Base-by-base conservation (phyloP, 2,113 vertebrate genomes). In the Passerina amoena region DNA sequence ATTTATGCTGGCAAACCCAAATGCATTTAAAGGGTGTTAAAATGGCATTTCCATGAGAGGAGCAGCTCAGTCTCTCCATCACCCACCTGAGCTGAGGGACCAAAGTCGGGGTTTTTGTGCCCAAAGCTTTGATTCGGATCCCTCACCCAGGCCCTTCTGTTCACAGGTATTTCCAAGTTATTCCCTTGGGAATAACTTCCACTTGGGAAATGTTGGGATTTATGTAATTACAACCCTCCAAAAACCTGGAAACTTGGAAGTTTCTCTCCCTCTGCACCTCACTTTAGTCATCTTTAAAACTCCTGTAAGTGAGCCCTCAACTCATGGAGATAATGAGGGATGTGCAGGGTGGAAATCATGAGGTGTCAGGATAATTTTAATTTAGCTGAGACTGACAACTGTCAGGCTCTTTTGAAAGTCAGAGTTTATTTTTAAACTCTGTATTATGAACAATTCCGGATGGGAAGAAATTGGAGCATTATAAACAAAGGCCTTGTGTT, bases 321-420 rank as follows among this genome's bases (percentile, higher is more conserved):
- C 65, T 65, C 77, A 19, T 30, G 1, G 57, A 50, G 89, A 53
- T 90, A 89, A 92, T 79, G 94, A 96, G 71, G 65, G 86, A 77
- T 47, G 86, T 7, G 64, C 72, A 38, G 42, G 83, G 47, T 82
- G 59, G 65, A 53, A 96, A 88, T 65, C 86, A 86, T 7, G 83
- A 92, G 82, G 70, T 53, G 70, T 50, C 53, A 14, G 93, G 91
- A 35, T 80, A 59, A 93, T 90, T 96, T 94, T 95, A 72, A 89
- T 57, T 88, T 72, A 78, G 63, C 73, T 47, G 59, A 78, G 84
- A 95, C 78, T 89, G 91, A 91, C 65, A 95, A 94, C 84, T 63
- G 48, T 57, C 79, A 82, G 92, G 50, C 85, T 84, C 73, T 42
- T 85, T 38, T 57, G 93, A 79, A 96, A 89, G 80, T 42, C 6